Conservation (phyloP, 1,140 invertebrate species). For the Euura saliciscinereae region DNA sequence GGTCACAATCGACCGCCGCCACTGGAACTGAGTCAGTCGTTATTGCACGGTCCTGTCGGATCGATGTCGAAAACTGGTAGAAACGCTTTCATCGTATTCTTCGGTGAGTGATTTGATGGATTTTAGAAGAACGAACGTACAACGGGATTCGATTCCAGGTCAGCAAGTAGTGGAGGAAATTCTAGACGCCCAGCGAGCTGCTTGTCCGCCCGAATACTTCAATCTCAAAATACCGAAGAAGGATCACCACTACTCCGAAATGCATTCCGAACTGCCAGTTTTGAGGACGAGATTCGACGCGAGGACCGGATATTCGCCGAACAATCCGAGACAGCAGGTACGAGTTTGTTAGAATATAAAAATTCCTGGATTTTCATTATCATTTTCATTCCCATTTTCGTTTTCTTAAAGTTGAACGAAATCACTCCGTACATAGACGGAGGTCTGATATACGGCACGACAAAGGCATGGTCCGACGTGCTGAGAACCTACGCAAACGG, state of each 20-base stretch:
- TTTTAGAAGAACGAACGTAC: constrained; percentile 15
- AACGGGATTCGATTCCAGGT: constrained; percentile 43
- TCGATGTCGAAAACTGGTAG: constrained; percentile 62
- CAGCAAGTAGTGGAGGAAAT: constrained; percentile 72
- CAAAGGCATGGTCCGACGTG: constrained; percentile 65
- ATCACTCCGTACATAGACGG: constrained; percentile 69
- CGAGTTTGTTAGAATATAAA: not conserved
- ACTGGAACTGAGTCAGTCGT: constrained; percentile 60
- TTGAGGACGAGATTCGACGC: constrained; percentile 60
- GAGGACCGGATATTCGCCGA: constrained; percentile 58
- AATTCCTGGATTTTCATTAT: not conserved
- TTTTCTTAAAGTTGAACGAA: constrained; percentile 63
- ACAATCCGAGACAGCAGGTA: constrained; percentile 66
- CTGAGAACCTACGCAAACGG: constrained; percentile 61
- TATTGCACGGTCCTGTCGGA: constrained; percentile 60
- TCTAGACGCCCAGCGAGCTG: constrained; percentile 64
- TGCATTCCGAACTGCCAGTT: constrained; percentile 56
- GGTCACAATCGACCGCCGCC: constrained; percentile 62
- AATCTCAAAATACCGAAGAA: constrained; percentile 60
- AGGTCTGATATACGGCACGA: constrained; percentile 65
- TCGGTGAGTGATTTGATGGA: constrained; percentile 58
- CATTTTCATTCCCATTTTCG: too few relatives aligned
- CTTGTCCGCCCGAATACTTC: constrained; percentile 66
- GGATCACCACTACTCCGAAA: constrained; percentile 46
- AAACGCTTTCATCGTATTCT: constrained; percentile 72